A percentile compares a stretch with the other conserved stretches of the same genome.
Evolutionary conservation across 2,797 vertebrate species (phyloP).

Genomic region (Enteromius unitaeniatus): DNA sequence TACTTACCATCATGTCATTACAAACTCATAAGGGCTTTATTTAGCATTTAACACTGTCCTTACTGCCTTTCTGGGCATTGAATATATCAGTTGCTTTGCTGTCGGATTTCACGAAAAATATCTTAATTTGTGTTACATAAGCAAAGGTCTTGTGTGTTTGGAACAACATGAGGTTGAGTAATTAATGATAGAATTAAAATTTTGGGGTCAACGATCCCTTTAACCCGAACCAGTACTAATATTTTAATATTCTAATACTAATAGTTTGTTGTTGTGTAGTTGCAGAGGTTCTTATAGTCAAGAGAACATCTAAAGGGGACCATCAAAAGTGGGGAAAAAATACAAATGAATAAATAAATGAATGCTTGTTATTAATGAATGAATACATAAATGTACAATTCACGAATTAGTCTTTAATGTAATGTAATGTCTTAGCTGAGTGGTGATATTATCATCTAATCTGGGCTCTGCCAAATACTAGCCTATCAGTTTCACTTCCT

Average conservation of each 20-base stretch:
- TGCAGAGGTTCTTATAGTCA: not conserved
- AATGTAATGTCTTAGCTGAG: not conserved
- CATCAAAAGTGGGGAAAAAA: not conserved
- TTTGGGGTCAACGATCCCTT: not conserved
- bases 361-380: not conserved
- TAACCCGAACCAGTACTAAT: not conserved
- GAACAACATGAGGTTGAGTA: no score
- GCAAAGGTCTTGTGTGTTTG: no score
- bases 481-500: slow-evolving; percentile 33
- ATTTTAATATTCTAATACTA: no score
- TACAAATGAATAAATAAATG: no score
- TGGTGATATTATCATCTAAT: not conserved
- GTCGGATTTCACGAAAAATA: no score
- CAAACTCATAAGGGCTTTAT: no score
- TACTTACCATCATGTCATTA: no score
- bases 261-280: not conserved
- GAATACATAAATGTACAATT: no score
- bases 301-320: not conserved
- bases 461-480: not conserved
- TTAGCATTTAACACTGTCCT: no score
- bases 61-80: no score
- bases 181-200: not conserved
- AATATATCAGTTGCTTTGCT: no score
- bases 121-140: no score
- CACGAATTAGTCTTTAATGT: not conserved